phyloP scores from a whole-genome alignment of 1,140 invertebrate genomes.

The Solen grandis region DNA sequence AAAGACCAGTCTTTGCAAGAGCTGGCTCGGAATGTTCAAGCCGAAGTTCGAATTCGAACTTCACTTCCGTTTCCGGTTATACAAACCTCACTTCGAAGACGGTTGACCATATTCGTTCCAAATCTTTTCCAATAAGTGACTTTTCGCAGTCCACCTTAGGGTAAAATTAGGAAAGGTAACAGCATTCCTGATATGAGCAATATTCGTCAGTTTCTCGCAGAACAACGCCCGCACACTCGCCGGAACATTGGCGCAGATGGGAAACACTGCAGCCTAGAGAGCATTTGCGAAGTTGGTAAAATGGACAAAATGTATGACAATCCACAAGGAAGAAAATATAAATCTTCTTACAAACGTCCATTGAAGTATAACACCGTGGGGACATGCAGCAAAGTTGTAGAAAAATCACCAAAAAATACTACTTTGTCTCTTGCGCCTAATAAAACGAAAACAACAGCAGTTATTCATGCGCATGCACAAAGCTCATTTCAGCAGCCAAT shows the following conservation, averaged over 20 bases:
- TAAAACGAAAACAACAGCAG: background rate
- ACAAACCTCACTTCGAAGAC: slow-evolving; percentile 21
- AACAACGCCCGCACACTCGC: too few relatives aligned
- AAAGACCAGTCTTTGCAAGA: background rate
- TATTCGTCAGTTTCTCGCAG: too few relatives aligned
- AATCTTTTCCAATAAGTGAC: background rate
- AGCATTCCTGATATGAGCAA: slow-evolving; percentile 40
- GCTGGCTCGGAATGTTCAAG: slow-evolving; percentile 33
- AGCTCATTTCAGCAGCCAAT: too few relatives aligned
- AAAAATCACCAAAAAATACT: background rate
- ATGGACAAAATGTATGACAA: slow-evolving; percentile 33
- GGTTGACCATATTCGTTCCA: too few relatives aligned
- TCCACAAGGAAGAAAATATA: slow-evolving; percentile 10
- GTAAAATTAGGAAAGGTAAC: slow-evolving; percentile 30
- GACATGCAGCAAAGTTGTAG: background rate
- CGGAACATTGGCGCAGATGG: too few relatives aligned
- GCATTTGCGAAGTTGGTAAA: slow-evolving; percentile 21
- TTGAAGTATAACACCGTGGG: background rate
- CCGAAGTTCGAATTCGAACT: slow-evolving; percentile 40
- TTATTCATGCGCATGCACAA: background rate
- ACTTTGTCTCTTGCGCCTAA: background rate
- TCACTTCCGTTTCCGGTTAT: slow-evolving; percentile 20
- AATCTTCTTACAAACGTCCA: background rate
- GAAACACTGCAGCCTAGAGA: slow-evolving; percentile 40
- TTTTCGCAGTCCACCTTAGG: background rate